Percentiles rank a stretch among this genome's conserved stretches.
These are phyloP conservation scores for Luidia sarsii DNA, from an alignment of 53 echinoderm and acorn worm species.

Conservation along the genomic window DNA sequence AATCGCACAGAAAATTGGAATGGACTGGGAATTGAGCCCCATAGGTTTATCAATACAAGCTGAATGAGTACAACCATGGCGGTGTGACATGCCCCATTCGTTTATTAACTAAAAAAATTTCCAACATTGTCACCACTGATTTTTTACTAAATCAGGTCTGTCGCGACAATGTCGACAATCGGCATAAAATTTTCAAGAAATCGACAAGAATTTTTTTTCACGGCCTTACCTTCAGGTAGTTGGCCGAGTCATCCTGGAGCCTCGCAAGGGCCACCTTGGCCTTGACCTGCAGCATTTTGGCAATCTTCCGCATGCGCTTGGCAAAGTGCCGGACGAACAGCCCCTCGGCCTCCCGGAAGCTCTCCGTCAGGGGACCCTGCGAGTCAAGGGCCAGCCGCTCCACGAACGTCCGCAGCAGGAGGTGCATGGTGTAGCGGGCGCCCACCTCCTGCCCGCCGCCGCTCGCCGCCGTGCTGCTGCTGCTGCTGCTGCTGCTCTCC, in stretches of 20 bases:
- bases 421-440: slow-evolving; percentile 78
- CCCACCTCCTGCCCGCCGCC: slow-evolving; percentile 8
- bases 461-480: background rate
- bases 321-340: slow-evolving; percentile 73
- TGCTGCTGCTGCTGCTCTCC: slow-evolving; percentile 70
- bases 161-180: too few relatives aligned
- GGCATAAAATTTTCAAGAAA: background rate
- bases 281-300: slow-evolving; percentile 66
- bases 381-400: slow-evolving; percentile 60
- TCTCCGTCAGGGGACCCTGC: slow-evolving; percentile 43
- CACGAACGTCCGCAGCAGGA: slow-evolving; percentile 85
- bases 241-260: slow-evolving; percentile 70
- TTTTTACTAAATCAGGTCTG: too few relatives aligned
- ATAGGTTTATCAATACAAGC: too few relatives aligned
- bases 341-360: slow-evolving; percentile 65
- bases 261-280: slow-evolving; percentile 51
- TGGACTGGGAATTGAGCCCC: too few relatives aligned
- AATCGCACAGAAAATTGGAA: too few relatives aligned
- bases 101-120: too few relatives aligned
- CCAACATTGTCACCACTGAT: too few relatives aligned
- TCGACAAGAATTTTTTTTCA: background rate
- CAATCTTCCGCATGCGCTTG: slow-evolving; percentile 60
- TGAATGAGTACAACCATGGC: background rate
- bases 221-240: slow-evolving; percentile 63
- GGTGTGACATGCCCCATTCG: background rate